Percentiles rank a stretch among this genome's conserved stretches.
Evolutionary conservation across 1,140 invertebrate species (phyloP).

Genomic region (Melanaphis sacchari): DNA sequence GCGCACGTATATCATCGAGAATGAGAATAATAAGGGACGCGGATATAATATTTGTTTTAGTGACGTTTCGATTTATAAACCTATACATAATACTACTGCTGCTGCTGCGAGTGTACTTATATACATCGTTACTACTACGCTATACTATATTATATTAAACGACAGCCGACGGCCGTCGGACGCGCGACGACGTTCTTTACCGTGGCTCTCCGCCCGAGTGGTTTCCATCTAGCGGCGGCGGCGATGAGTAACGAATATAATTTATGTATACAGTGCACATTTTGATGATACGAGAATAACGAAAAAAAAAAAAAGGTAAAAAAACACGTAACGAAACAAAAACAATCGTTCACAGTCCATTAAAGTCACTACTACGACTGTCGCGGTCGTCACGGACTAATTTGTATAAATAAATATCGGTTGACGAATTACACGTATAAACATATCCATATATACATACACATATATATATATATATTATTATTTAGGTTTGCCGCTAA

Average conservation of each 20-base stretch:
- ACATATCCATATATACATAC: too few relatives aligned
- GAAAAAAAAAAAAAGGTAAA: neutral
- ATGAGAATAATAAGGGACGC: neutral
- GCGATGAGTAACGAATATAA: neutral
- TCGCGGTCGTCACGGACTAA: conserved; percentile 18
- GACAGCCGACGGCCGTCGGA: neutral
- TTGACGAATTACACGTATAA: conserved; percentile 12
- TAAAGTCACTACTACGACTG: neutral
- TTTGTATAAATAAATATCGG: conserved; percentile 50
- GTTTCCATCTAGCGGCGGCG: neutral
- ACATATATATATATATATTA: neutral
- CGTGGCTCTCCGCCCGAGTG: conserved; percentile 15
- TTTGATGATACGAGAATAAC: neutral
- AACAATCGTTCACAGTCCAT: conserved; percentile 46
- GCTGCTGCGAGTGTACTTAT: too few relatives aligned
- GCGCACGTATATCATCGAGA: neutral
- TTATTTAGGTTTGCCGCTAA: conserved; percentile 6
- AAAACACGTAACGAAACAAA: neutral
- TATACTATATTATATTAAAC: too few relatives aligned
- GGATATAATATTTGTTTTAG: neutral
- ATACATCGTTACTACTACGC: too few relatives aligned
- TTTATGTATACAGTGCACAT: neutral
- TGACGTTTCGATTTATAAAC: neutral
- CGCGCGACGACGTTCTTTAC: neutral
- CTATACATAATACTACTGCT: neutral